phyloP scores from a whole-genome alignment of 2,888 invertebrate species.

The Dasysyrphus albostriatus region DNA sequence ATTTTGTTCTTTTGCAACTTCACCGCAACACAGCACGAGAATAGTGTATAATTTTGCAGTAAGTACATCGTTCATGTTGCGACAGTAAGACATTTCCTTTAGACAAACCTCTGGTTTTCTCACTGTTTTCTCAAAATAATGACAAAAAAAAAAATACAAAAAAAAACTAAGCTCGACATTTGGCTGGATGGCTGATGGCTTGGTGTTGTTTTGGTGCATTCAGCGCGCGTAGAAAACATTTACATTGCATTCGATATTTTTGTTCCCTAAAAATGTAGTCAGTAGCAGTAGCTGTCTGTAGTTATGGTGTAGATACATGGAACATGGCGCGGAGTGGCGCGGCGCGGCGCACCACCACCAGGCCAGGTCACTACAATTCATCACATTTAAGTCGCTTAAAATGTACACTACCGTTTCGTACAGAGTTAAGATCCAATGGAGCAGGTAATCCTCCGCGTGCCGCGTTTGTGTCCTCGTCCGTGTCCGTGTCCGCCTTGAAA shows the following conservation, averaged over 20 bases:
- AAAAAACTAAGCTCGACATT: neutral
- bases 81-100: conserved; percentile 52
- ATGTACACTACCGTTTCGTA: conserved; percentile 60
- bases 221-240: conserved; percentile 52
- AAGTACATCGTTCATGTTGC: conserved; percentile 58
- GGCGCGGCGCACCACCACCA: conserved; percentile 17
- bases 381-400: conserved; percentile 75
- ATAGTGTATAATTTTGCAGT: conserved; percentile 55
- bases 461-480: too few species aligned
- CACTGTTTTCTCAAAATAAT: conserved; percentile 24
- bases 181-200: neutral
- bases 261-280: conserved; percentile 48
- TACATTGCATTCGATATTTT: conserved; percentile 57
- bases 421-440: conserved; percentile 47
- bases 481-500: conserved; percentile 21
- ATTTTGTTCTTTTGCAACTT: conserved; percentile 67
- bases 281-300: conserved; percentile 21
- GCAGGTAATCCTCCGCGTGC: conserved; percentile 37
- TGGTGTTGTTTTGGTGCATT: conserved; percentile 19
- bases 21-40: conserved; percentile 65
- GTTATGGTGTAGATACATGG: neutral
- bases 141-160: neutral
- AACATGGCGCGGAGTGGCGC: conserved; percentile 31
- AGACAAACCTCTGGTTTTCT: conserved; percentile 50
- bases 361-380: conserved; percentile 71